Base-by-base conservation (phyloP, 2,888 invertebrate genomes). In the Trachelus iudaicus region DNA sequence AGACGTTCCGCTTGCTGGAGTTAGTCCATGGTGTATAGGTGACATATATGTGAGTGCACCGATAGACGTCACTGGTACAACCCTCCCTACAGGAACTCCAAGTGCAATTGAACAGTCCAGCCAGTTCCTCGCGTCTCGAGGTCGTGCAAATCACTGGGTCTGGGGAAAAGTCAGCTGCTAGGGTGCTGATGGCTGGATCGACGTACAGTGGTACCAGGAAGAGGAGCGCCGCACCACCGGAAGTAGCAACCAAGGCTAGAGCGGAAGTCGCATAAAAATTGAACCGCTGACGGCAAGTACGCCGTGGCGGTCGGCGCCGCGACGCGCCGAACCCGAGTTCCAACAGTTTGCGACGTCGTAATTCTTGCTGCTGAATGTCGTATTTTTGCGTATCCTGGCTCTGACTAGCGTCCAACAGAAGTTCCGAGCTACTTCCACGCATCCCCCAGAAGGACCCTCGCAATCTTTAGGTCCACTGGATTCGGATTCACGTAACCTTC, bases 71-170 rank as follows among this genome's bases (percentile, higher is more conserved):
- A 88, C 96, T 95, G 79, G 96, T 96, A 90, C 96, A 96, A 4
- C 96, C 96, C 90, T 96, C 96, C 77, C 96, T 92, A 87, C 96
- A 96, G 0, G 96, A 96, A 81, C 95, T 96, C 95, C 96, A 96
- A 6, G 95, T 95, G 91, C 96, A 96, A 92, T 96, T 96, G 89
- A 95, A 95, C 76, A 96, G 92, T 15, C 96, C 96, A 78, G 94
- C 93, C 79, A 95, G 92, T 83, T 96, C 95, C 87, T 96, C 96
- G 13, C 95, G 93, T 69, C 95, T 92, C 68, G 95, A 94, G 0
- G 96, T 96, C 37, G 95, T 93, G 91, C 96, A 96, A 79, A 94
- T 94, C 13, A 95, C 96, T 69, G 96, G 96, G 82, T 94, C 93
- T 15, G 95, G 94, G 81, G 95, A 94, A 91, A 96, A 96, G 91